Evolutionary conservation across 2,888 invertebrate species (phyloP).

Genomic region (Leptopilina drosophilae): DNA sequence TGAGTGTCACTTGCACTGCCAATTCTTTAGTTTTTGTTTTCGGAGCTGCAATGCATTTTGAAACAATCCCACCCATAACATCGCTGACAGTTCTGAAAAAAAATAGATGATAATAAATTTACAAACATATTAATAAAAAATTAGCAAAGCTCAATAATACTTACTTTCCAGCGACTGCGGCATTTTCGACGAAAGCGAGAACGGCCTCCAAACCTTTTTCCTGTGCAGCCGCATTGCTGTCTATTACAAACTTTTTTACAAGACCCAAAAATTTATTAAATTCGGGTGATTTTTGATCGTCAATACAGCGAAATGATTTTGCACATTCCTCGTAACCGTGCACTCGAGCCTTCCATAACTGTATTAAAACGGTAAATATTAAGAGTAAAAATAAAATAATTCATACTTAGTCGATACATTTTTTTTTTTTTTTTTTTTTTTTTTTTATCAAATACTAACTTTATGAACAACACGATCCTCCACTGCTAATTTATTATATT

Average conservation of each 20-base stretch:
- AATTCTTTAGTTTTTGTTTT: conserved; percentile 95
- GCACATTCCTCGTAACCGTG: conserved; percentile 96
- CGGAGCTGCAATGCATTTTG: conserved; percentile 95
- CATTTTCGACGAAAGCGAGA: conserved; percentile 93
- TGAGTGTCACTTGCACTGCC: conserved; percentile 91
- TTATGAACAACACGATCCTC: conserved; percentile 97
- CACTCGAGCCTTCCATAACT: conserved; percentile 96
- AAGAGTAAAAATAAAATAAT: too few species aligned
- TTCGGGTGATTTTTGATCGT: conserved; percentile 95
- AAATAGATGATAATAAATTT: neutral
- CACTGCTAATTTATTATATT: conserved; percentile 90
- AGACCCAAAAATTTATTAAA: conserved; percentile 94
- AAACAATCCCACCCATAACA: conserved; percentile 91
- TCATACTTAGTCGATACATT: too few species aligned
- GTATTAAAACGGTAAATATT: conserved; percentile 45
- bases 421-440: too few species aligned
- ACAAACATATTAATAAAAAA: neutral
- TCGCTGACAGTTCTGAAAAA: conserved; percentile 86
- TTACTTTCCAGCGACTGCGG: conserved; percentile 89
- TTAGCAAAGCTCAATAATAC: conserved; percentile 54
- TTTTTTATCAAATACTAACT: conserved; percentile 69
- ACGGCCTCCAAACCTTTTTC: conserved; percentile 97
- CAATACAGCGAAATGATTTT: conserved; percentile 90
- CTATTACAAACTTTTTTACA: conserved; percentile 95
- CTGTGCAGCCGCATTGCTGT: conserved; percentile 96